Base-by-base conservation (phyloP, 92 coral and sea anemone species). In the Galaxea fascicularis region DNA sequence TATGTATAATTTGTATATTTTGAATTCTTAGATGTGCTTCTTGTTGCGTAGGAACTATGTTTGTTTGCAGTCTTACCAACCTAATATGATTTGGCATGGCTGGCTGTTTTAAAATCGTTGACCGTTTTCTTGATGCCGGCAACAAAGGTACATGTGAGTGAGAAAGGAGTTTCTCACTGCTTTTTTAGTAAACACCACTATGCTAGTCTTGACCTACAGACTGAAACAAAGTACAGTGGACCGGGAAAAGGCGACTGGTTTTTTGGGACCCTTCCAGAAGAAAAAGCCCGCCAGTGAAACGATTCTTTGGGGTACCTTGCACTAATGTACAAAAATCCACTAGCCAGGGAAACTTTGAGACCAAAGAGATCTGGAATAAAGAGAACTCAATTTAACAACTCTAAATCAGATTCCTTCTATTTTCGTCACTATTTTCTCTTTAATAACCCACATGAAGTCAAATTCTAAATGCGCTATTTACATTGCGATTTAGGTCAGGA, bases 401-500 rank as follows among this genome's bases (percentile, higher is more conserved):
- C 14, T 21, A n/a, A 13, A 58, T 31, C 68, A 70, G 71, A 56
- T 82, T 82, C 46, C 53, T 70, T 16, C 35, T 71, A 27, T 52
- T 56, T 25, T 10, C 41, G 4, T 60, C 18, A 28, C 54, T 56
- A 39, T 31, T 31, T 54, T 25, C 78, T 70, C 22, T 56, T 70
- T 79, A 66, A 79, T 67, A 49, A 65, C 74, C 84, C 74, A 79
- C 65, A 31, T 51, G 75, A 67, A 65, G 74, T 52, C 60, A 82
- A 70, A 82, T 56, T 39, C 78, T 71, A 70, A 70, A 82, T 82
- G 56, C 44, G 78, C 35, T 82, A 82, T 82, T 82, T 82, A 82
- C 86, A 82, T 56, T 82, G 70, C 28, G 70, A 31, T 69, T 58
- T 44, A 29, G 70, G 53, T 57, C 53, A 71, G 78, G 69, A 70